These are phyloP conservation scores for Holothuria glaberrima DNA, from an alignment of 35 echinoderm and acorn worm species.

Conservation along the genomic window DNA sequence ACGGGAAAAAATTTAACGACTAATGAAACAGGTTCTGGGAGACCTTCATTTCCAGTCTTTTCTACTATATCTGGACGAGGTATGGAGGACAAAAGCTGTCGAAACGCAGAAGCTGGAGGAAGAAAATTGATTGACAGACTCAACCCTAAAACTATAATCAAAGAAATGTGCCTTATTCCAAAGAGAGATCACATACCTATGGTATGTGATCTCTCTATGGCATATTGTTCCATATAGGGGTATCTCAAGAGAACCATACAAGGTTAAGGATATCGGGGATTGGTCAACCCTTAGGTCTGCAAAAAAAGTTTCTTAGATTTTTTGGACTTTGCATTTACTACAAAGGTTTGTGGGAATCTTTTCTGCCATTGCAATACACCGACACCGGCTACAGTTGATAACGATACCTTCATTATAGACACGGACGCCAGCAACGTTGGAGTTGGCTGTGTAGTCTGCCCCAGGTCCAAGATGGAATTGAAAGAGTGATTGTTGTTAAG, in stretches of 20 bases:
- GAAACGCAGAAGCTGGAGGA: not conserved
- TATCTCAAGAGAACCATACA: not conserved
- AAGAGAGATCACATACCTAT: not conserved
- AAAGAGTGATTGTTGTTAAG: slow-evolving; percentile 29
- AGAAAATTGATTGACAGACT: not conserved
- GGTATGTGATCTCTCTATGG: too few species aligned
- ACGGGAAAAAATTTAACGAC: slow-evolving; percentile 45
- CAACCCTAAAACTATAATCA: not conserved
- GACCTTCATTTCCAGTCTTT: slow-evolving; percentile 44
- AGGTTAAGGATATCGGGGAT: slow-evolving; percentile 3
- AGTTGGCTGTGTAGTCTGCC: slow-evolving; percentile 22
- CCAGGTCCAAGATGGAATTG: slow-evolving; percentile 29
- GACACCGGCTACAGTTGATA: not conserved
- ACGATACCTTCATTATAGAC: slow-evolving; percentile 7
- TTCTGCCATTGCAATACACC: slow-evolving; percentile 12
- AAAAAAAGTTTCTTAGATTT: slow-evolving; percentile 27
- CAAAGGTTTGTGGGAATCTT: slow-evolving; percentile 25
- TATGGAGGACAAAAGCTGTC: too few species aligned
- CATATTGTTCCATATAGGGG: not conserved
- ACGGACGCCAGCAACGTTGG: slow-evolving; percentile 33
- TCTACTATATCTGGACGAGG: slow-evolving; percentile 41
- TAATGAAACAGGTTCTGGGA: slow-evolving; percentile 55
- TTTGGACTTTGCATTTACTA: slow-evolving; percentile 36
- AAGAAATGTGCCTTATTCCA: not conserved
- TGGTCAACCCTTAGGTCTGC: slow-evolving; percentile 12